phyloP scores from a whole-genome alignment of 2,113 vertebrate species.

The Tautogolabrus adspersus region DNA sequence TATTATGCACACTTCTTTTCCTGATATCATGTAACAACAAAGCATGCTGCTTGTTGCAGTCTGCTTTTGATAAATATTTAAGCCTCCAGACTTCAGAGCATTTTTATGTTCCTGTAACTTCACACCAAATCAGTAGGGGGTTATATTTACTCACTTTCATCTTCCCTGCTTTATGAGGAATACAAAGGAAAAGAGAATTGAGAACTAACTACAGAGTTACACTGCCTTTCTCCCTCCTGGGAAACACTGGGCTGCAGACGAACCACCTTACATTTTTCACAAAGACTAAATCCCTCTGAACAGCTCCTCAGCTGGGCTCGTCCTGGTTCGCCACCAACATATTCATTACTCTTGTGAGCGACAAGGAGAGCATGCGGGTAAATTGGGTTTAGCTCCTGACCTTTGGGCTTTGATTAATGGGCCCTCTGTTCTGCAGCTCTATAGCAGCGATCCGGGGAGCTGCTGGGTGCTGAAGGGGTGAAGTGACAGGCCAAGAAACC shows the following conservation, averaged over 20 bases:
- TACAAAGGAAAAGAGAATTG: slow-evolving; percentile 3
- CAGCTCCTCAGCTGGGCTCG: slow-evolving; percentile 59
- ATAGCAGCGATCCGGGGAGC: slow-evolving; percentile 61
- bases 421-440: slow-evolving; percentile 66
- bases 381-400: slow-evolving; percentile 86
- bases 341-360: slow-evolving; percentile 82
- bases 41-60: slow-evolving; percentile 19
- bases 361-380: slow-evolving; percentile 76
- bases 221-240: slow-evolving; percentile 32
- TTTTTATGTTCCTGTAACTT: slow-evolving; percentile 44
- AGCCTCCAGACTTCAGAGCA: slow-evolving; percentile 28
- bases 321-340: slow-evolving; percentile 69
- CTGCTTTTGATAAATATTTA: slow-evolving; percentile 55
- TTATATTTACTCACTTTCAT: slow-evolving; percentile 54
- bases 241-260: slow-evolving; percentile 47
- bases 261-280: slow-evolving; percentile 60
- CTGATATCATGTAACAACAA: slow-evolving; percentile 30
- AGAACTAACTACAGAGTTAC: slow-evolving; percentile 30
- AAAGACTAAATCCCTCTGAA: slow-evolving; percentile 60
- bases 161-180: slow-evolving; percentile 35
- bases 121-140: slow-evolving; percentile 30
- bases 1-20: slow-evolving; percentile 3
- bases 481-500: slow-evolving; percentile 69
- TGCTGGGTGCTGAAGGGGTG: slow-evolving; percentile 52
- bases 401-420: slow-evolving; percentile 86